Conservation (phyloP, 2,113 vertebrate species). For the Arothron firmamentum region DNA sequence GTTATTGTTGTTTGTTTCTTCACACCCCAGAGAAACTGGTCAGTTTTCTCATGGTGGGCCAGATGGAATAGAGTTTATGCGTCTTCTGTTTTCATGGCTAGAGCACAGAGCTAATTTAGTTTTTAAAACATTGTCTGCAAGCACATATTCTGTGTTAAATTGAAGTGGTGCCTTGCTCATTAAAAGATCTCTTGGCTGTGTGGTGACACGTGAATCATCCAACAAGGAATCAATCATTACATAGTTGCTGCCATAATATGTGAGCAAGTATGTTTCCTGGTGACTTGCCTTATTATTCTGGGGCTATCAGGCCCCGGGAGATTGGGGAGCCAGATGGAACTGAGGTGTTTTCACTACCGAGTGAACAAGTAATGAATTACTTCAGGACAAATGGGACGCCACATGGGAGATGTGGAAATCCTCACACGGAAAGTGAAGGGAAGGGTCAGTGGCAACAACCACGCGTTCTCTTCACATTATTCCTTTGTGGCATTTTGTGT, state of each 20-base stretch:
- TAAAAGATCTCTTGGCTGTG: conserved; percentile 52
- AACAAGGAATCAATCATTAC: conserved; percentile 71
- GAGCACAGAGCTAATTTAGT: conserved; percentile 24
- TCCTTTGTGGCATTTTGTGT: neutral
- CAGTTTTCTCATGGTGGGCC: conserved; percentile 4
- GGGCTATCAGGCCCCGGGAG: conserved; percentile 47
- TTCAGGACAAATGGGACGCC: conserved; percentile 69
- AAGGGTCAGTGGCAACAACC: conserved; percentile 36
- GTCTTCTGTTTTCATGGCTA: neutral
- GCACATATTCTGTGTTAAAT: neutral
- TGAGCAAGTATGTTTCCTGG: conserved; percentile 66
- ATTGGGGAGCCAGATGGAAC: conserved; percentile 67
- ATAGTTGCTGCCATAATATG: conserved; percentile 67
- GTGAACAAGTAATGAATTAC: conserved; percentile 76
- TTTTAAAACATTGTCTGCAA: conserved; percentile 13
- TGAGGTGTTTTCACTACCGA: conserved; percentile 70
- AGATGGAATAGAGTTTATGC: neutral
- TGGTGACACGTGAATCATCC: conserved; percentile 68
- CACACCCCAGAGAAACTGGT: conserved; percentile 12
- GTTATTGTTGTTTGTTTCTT: conserved; percentile 14
- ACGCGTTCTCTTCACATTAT: conserved; percentile 4
- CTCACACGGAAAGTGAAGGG: conserved; percentile 32
- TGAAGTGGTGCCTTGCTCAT: conserved; percentile 44
- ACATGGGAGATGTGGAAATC: conserved; percentile 59
- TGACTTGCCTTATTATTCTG: conserved; percentile 66